Percentiles rank a stretch among this genome's conserved stretches.
phyloP scores from a whole-genome alignment of 2,888 invertebrate genomes.

The Ophion ellenae region DNA sequence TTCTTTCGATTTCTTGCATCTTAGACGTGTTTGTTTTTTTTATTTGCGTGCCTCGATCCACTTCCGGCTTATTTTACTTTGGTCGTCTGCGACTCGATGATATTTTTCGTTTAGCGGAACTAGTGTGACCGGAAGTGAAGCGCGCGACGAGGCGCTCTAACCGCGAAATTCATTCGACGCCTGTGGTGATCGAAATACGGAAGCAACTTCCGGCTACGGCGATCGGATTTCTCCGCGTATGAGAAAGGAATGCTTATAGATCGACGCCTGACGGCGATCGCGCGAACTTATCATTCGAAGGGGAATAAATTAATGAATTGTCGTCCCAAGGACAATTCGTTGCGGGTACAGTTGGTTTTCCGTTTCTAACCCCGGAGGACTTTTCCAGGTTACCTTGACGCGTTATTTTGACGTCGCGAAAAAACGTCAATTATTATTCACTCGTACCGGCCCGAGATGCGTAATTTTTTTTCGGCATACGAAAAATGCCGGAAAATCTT shows the following conservation, averaged over 20 bases:
- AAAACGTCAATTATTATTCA: not conserved
- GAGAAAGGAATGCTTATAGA: slow-evolving; percentile 26
- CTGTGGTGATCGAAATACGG: slow-evolving; percentile 15
- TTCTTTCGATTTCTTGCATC: slow-evolving; percentile 7
- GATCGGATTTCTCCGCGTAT: slow-evolving; percentile 8
- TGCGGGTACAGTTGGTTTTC: not conserved
- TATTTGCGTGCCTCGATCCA: slow-evolving; percentile 17
- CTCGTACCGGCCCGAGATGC: not conserved
- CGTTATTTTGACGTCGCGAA: not conserved
- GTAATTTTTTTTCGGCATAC: not conserved
- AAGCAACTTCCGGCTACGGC: slow-evolving; percentile 32
- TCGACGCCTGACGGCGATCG: slow-evolving; percentile 9
- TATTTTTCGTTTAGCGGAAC: not conserved
- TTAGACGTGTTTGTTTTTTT: not conserved
- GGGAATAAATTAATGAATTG: slow-evolving; percentile 2
- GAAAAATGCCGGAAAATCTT: slow-evolving; percentile 21
- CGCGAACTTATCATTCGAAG: slow-evolving; percentile 26
- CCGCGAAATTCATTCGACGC: slow-evolving; percentile 31
- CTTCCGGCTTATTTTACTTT: slow-evolving; percentile 39
- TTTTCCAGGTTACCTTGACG: not conserved
- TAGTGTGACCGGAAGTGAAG: slow-evolving; percentile 38
- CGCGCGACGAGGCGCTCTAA: slow-evolving; percentile 5
- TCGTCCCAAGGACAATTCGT: not conserved
- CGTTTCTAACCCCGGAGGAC: not conserved
- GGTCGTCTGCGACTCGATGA: not conserved